These are phyloP conservation scores for Anastrepha ludens DNA, from an alignment of 1,140 invertebrate genomes.

Conservation along the genomic window DNA sequence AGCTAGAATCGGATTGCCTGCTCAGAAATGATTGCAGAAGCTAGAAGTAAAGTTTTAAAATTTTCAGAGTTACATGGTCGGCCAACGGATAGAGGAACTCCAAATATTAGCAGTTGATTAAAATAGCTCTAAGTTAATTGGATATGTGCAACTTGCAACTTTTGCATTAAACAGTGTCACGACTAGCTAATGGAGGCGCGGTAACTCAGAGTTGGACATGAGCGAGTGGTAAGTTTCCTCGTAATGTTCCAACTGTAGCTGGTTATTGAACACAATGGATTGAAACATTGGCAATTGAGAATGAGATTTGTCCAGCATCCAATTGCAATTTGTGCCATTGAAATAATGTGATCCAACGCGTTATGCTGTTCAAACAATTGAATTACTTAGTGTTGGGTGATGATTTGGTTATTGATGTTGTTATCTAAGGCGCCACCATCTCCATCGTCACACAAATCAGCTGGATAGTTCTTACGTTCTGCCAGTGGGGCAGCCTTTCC, in stretches of 20 bases:
- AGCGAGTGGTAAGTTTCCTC: constrained; percentile 88
- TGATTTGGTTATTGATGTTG: constrained; percentile 61
- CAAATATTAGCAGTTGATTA: no score
- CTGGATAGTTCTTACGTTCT: constrained; percentile 47
- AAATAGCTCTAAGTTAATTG: no score
- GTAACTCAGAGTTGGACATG: constrained; percentile 85
- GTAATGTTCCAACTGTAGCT: constrained; percentile 87
- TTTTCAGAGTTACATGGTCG: no score
- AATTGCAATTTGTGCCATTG: constrained; percentile 86
- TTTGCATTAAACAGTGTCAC: constrained; percentile 85
- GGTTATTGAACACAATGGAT: constrained; percentile 91
- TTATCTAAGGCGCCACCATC: constrained; percentile 54
- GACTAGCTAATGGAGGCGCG: constrained; percentile 87
- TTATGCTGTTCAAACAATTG: constrained; percentile 89
- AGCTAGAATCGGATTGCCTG: constrained; percentile 83
- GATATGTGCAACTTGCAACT: no score
- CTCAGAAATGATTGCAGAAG: constrained; percentile 90
- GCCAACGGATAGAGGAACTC: no score
- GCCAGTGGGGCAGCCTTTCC: constrained; percentile 64
- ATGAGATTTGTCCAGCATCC: constrained; percentile 81
- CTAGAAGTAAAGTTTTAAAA: constrained; percentile 74
- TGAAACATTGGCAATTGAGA: constrained; percentile 88
- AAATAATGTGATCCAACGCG: constrained; percentile 85
- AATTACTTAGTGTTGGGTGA: constrained; percentile 82
- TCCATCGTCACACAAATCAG: constrained; percentile 44